These are phyloP conservation scores for Falco novaeseelandiae DNA, from an alignment of 2,797 vertebrate genomes.

Conservation along the genomic window DNA sequence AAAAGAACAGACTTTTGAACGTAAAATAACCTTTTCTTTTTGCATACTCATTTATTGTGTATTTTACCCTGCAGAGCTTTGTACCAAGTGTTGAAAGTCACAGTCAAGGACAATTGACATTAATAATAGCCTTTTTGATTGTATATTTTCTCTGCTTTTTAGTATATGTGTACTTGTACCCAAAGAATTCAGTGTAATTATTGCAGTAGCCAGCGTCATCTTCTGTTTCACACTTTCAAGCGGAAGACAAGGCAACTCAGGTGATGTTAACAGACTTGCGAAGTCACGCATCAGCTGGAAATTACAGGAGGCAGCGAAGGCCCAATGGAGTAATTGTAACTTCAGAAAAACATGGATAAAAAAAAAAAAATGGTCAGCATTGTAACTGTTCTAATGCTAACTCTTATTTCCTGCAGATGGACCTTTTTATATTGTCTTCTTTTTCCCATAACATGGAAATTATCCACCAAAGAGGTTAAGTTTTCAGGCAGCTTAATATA, in stretches of 20 bases:
- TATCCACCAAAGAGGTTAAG: neutral
- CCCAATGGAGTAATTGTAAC: neutral
- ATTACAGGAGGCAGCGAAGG: neutral
- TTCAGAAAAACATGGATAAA: neutral
- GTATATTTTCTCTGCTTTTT: neutral
- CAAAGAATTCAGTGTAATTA: neutral
- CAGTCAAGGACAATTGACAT: neutral
- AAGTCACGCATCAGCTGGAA: neutral
- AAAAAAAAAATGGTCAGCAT: neutral
- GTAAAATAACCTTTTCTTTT: neutral
- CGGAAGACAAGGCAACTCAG: neutral
- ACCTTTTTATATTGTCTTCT: neutral
- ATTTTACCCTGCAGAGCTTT: neutral
- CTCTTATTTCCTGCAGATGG: neutral
- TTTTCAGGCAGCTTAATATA: neutral
- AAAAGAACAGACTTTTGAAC: neutral
- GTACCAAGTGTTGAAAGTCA: neutral
- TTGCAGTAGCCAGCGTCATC: neutral
- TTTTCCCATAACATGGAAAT: neutral
- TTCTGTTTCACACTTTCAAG: neutral
- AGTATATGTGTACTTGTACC: neutral
- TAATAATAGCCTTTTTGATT: neutral
- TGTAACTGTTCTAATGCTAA: neutral
- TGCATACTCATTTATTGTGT: neutral
- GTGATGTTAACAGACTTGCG: neutral